phyloP scores from a whole-genome alignment of 1,140 invertebrate genomes.

The Yoshiicerus persimilis region DNA sequence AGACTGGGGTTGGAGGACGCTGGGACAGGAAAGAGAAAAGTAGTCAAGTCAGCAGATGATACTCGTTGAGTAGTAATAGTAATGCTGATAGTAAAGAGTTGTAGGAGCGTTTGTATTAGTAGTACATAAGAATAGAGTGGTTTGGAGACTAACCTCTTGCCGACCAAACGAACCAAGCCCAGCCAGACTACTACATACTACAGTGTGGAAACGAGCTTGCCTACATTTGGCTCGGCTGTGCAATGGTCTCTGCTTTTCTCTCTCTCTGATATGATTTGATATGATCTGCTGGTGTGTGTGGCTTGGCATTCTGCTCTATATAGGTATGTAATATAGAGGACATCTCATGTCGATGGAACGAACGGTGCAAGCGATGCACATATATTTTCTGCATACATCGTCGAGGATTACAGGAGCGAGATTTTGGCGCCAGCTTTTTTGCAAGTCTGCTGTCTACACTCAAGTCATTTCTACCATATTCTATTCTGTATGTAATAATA shows the following conservation, averaged over 20 bases:
- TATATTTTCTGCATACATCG: slow-evolving; percentile 25
- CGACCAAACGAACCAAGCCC: not conserved
- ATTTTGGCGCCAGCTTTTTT: slow-evolving; percentile 25
- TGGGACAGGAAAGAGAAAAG: slow-evolving; percentile 1
- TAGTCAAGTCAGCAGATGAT: not conserved
- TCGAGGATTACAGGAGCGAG: slow-evolving; percentile 23
- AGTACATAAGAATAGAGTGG: not conserved
- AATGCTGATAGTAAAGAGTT: not conserved
- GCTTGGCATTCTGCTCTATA: not conserved
- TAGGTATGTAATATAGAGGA: not conserved
- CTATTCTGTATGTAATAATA: not conserved
- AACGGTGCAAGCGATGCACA: slow-evolving; percentile 11
- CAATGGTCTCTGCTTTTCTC: not conserved
- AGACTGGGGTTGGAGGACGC: not conserved
- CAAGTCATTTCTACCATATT: not conserved
- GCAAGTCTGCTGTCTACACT: slow-evolving; percentile 24
- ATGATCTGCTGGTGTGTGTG: not conserved
- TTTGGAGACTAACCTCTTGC: not conserved
- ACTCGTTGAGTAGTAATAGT: not conserved
- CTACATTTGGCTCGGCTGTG: not conserved
- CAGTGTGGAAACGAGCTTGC: not conserved
- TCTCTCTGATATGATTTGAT: not conserved
- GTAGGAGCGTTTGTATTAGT: not conserved
- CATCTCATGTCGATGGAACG: not conserved
- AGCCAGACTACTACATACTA: not conserved